Base-by-base conservation (phyloP, 64 coral and sea anemone species). In the Dendrophyllia cribrosa region DNA sequence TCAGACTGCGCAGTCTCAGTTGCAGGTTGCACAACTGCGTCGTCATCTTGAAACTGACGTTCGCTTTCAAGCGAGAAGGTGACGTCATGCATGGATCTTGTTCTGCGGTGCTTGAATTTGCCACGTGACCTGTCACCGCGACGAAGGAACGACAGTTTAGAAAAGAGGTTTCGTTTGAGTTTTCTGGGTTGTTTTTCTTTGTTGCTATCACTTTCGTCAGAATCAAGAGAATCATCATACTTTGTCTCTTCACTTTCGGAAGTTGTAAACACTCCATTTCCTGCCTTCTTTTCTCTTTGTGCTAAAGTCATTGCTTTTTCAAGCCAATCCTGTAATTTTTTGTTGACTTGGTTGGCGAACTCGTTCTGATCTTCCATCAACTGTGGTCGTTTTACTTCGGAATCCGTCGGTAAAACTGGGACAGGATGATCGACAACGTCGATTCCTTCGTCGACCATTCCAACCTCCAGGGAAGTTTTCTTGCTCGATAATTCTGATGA, bases 311-410 rank as follows among this genome's bases (percentile, higher is more conserved):
- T 84, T 50, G 80, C 80, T 51, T 68, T 84, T 19, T 66, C 80
- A 49, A 84, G 80, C 80, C 80, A 84, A 51, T 84, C 80, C 10
- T 84, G 80, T 7, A 84, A 61, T 84, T 84, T 84, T 68, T 66
- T 84, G 62, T 84, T 84, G 3, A 84, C 80, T 22, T 84, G 80
- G 62, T 67, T 84, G 46, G 80, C 80, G 47, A 84, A 84, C 26
- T 67, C 43, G 16, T 84, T 45, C 20, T 61, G 80, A 67, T 84
- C 80, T 47, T 84, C 61, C 12, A 49, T 50, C n/a, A 48, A 49
- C 20, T 66, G 60, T 9, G 45, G 9, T 13, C 80, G 60, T 68
- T 51, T 84, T 2, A 67, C 19, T 49, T 64, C 46, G 80, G 20
- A 10, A 66, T 68, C 62, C 3, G 8, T 67, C 19, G 60, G 61